phyloP scores from a whole-genome alignment of 2,888 invertebrate genomes.

The Rosalia funebris region DNA sequence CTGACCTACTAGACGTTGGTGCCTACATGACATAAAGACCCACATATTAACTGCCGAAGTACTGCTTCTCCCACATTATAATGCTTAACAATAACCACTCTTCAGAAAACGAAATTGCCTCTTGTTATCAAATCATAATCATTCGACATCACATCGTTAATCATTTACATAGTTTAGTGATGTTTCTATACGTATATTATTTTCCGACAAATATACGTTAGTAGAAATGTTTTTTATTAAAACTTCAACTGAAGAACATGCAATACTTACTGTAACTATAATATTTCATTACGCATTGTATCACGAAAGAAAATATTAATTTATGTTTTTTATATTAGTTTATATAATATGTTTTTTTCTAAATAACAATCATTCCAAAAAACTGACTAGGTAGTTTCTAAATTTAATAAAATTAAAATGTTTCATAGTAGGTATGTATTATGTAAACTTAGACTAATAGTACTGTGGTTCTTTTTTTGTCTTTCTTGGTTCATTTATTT shows the following conservation, averaged over 20 bases:
- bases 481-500: not conserved
- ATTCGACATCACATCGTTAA: too few relatives aligned
- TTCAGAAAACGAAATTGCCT: slow-evolving; percentile 1
- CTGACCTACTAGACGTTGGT: slow-evolving; percentile 17
- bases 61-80: slow-evolving; percentile 14
- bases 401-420: not conserved
- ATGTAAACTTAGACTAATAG: not conserved
- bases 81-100: slow-evolving; percentile 7
- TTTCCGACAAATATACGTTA: too few relatives aligned
- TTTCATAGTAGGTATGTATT: not conserved
- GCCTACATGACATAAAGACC: slow-evolving; percentile 24
- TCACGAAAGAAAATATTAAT: too few relatives aligned
- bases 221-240: too few relatives aligned
- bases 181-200: too few relatives aligned
- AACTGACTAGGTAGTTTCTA: too few relatives aligned
- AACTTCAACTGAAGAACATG: too few relatives aligned
- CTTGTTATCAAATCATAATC: too few relatives aligned
- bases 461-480: not conserved
- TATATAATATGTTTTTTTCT: not conserved
- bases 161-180: too few relatives aligned
- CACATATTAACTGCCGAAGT: slow-evolving; percentile 14
- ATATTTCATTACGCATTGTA: not conserved
- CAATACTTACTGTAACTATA: too few relatives aligned
- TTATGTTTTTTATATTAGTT: not conserved
- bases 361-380: too few relatives aligned